Conservation (phyloP, 2,113 vertebrate genomes). For the Pseudois nayaur region DNA sequence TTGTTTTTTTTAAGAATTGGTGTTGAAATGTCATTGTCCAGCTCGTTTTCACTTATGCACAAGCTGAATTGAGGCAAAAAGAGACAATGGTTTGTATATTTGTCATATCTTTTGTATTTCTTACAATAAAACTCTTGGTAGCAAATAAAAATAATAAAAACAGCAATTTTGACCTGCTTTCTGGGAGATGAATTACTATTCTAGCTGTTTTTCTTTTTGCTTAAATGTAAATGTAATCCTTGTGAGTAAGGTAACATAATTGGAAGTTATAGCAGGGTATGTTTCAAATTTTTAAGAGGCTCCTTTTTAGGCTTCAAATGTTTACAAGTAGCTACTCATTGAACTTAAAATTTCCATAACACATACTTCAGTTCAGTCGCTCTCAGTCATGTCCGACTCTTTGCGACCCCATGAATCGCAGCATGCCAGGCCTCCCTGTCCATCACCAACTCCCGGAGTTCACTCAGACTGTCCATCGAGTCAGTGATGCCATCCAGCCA, state of each 20-base stretch:
- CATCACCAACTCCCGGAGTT: no score
- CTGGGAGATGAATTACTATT: conserved; percentile 59
- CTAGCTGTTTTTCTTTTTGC: conserved; percentile 64
- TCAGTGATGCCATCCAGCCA: no score
- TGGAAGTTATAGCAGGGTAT: conserved; percentile 60
- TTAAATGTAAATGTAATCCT: conserved; percentile 71
- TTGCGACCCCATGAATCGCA: no score
- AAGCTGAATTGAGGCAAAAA: conserved; percentile 70
- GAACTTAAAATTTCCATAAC: not conserved
- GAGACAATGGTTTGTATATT: conserved; percentile 73
- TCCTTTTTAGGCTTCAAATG: not conserved
- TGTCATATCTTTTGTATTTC: conserved; percentile 72
- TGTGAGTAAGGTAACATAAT: conserved; percentile 72
- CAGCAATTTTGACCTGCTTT: conserved; percentile 60
- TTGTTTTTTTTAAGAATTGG: conserved; percentile 70
- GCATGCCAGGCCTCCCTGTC: no score
- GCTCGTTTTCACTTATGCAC: conserved; percentile 69
- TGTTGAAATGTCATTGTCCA: conserved; percentile 75
- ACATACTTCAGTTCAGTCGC: not conserved
- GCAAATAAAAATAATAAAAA: conserved; percentile 66
- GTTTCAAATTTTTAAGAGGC: conserved; percentile 44
- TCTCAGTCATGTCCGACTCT: no score
- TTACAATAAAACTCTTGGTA: conserved; percentile 68
- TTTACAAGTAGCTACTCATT: not conserved
- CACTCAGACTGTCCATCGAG: no score